These are phyloP conservation scores for Trinorchestia longiramus DNA, from an alignment of 1,140 invertebrate species.

Conservation along the genomic window DNA sequence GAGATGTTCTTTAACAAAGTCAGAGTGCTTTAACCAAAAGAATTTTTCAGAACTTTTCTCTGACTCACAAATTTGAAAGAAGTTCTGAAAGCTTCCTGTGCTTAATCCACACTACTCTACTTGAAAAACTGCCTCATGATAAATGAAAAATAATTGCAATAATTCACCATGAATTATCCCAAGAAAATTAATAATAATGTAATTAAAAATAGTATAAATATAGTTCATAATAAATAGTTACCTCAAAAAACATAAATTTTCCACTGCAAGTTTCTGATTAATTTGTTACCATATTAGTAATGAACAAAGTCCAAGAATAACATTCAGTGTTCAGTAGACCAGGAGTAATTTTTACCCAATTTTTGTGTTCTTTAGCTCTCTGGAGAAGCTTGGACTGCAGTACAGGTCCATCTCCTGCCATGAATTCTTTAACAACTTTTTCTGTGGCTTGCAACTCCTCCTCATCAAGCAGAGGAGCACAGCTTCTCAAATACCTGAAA, in stretches of 20 bases:
- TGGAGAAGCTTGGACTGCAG: background rate
- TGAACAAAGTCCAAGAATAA: too few relatives aligned
- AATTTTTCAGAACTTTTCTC: too few relatives aligned
- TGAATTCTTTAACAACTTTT: slow-evolving; percentile 15
- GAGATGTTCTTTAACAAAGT: too few relatives aligned
- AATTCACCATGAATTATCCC: too few relatives aligned
- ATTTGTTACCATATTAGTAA: background rate
- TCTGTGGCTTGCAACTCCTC: background rate
- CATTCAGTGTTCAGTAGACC: too few relatives aligned
- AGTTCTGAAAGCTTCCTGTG: too few relatives aligned
- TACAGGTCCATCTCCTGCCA: background rate
- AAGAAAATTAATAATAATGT: too few relatives aligned
- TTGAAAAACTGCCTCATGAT: too few relatives aligned
- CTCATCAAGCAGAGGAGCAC: background rate
- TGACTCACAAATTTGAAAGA: too few relatives aligned
- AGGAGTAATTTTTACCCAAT: background rate
- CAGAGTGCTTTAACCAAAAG: too few relatives aligned
- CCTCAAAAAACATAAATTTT: background rate
- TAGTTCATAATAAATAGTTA: background rate
- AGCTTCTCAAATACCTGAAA: slow-evolving; percentile 11
- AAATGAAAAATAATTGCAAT: too few relatives aligned
- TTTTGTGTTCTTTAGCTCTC: slow-evolving; percentile 24
- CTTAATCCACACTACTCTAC: too few relatives aligned
- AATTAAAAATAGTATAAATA: background rate
- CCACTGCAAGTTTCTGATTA: background rate